phyloP scores from a whole-genome alignment of 2,797 vertebrate species.

The Platyrinchus mystaceus region DNA sequence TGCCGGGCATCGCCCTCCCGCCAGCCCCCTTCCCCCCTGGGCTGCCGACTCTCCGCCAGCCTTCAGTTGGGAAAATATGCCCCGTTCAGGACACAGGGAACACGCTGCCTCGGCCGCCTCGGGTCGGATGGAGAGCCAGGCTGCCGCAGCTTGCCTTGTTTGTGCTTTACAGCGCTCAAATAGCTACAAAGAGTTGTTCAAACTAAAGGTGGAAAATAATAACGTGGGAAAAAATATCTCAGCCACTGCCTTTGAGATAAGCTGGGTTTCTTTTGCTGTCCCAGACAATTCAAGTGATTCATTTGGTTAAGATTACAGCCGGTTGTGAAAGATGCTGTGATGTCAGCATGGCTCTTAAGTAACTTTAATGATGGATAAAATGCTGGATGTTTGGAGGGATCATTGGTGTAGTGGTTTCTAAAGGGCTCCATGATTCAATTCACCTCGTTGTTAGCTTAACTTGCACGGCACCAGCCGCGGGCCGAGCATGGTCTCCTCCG shows the following conservation, averaged over 20 bases:
- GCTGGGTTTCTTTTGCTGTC: not conserved
- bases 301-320: not conserved
- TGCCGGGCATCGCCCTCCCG: not conserved
- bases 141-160: not conserved
- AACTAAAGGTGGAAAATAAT: not conserved
- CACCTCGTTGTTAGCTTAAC: not conserved
- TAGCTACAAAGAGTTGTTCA: not conserved
- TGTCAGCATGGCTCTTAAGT: not conserved
- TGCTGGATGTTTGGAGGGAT: not conserved
- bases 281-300: not conserved
- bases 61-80: accelerated
- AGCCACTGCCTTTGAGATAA: not conserved
- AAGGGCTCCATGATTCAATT: not conserved
- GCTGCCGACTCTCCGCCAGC: not conserved
- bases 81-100: not conserved
- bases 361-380: not conserved
- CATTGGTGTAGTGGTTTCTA: not conserved
- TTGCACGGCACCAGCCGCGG: accelerated
- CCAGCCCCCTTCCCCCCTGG: no score
- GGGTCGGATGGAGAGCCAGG: not conserved
- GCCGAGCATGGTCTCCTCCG: accelerated
- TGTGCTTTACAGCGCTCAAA: not conserved
- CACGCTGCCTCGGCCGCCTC: not conserved
- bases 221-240: not conserved
- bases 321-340: not conserved